Evolutionary conservation across 2,888 invertebrate species (phyloP), one percentile per base, ranked within the genome.

Genomic region (Neocrepidodera transversa): DNA sequence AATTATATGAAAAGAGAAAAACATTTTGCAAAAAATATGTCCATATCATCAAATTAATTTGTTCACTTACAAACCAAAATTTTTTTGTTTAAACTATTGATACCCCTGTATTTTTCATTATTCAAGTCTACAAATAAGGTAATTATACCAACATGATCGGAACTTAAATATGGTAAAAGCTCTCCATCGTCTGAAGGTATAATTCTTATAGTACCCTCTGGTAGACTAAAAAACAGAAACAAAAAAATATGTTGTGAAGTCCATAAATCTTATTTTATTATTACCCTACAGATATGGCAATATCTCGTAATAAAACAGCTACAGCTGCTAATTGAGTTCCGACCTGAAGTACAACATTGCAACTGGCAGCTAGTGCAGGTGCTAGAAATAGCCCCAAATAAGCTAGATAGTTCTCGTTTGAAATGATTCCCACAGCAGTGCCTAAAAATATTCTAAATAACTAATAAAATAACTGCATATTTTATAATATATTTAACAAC

Each of bases 311-410:
- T 43, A 82, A 74, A 32, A 79, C 70, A 5, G 79, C 79, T 50
- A 79, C 71, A 11, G 81, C 74, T 14, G 79, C 71, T 2, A 82
- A 77, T 65, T 77, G 75, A 1, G 78, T 73, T 14, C 79, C 79
- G 10, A 81, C 79, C 62, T 81, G 79, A n/a, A 84, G 69, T 10
- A 82, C 72, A 11, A 83, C 77, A 28, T 79, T 78, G 70, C 81
- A 81, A 14, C 83, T 83, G 71, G 80, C 79, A 14, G 83, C 83
- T 52, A 84, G 69, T 16, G 82, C 81, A 26, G 83, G 81, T 43
- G 79, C 81, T 10, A 83, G 70, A 62, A 80, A 75, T 75, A 80
- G 78, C 1, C 81, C 81, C 58, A 84, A 72, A 49, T 80, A 66
- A 72, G 81, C 77, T 47, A 84, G 71, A 1, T 82, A 80, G 61